Evolutionary conservation across 2,113 vertebrate genomes (phyloP), one percentile per base, ranked within the genome.

Genomic region (Vireo altiloquus): DNA sequence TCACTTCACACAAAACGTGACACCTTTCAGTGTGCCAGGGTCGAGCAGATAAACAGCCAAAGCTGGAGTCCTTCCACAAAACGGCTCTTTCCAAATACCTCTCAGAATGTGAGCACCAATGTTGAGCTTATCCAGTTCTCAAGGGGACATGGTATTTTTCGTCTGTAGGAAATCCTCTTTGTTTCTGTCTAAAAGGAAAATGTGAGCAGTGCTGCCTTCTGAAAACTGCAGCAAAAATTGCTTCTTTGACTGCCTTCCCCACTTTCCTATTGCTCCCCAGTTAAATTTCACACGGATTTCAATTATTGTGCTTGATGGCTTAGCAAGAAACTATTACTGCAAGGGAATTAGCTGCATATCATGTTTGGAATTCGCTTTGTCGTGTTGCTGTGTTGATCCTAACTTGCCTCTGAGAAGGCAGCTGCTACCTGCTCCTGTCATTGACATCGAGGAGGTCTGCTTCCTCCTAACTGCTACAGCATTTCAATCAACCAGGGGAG

Each of bases 391-490:
- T 39, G 40, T 66, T 52, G 19, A 31, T 91, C 81, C 47, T 68
- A 85, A 57, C 57, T 60, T 52, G 15, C 18, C 44, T 64, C 16
- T 64, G 33, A 89, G 64, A 78, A 87, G 49, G 37, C 47, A 68
- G 27, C 28, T 79, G 27, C 30, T 82, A 15, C 14, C 20, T 78
- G 44, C 30, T 70, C 11, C 64, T 66, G 42, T 72, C 37, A 37
- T 47, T 75, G 37, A 27, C 35, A 15, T 27, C 0, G 0, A 14
- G 31, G 89, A 94, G 57, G 28, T 91, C 84, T 53, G 31, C 57
- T 96, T 71, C 39, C 70, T 94, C 88, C 81, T 49, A 89, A 35
- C 31, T 77, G 92, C 86, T 92, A 78, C 81, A 83, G 71, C 19
- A 33, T 39, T 72, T 92, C 42, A 13, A 86, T 56, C 49, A 93